phyloP scores from a whole-genome alignment of 2,888 invertebrate genomes.

The Drosophila neutralis region DNA sequence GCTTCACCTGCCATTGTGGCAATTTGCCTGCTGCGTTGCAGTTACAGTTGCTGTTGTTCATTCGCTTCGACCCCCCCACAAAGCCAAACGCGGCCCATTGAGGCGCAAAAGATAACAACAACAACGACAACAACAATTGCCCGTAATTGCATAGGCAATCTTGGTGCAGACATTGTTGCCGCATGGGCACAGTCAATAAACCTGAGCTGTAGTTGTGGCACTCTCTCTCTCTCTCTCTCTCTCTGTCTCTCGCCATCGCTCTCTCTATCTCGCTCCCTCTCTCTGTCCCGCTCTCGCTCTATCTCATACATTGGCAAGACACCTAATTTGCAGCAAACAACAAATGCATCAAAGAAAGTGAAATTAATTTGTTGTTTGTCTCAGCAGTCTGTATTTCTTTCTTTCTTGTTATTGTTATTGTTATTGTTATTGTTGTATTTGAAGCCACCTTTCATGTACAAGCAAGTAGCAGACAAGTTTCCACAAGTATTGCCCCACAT shows the following conservation, averaged over 20 bases:
- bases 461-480: slow-evolving; percentile 21
- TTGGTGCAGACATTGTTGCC: slow-evolving; percentile 27
- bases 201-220: slow-evolving; percentile 52
- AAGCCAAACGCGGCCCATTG: slow-evolving; percentile 50
- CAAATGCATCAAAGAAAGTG: slow-evolving; percentile 69
- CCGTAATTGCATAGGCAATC: slow-evolving; percentile 64
- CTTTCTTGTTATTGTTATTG: slow-evolving; percentile 1
- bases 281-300: slow-evolving; percentile 1
- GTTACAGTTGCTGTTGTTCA: slow-evolving; percentile 11
- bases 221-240: not conserved
- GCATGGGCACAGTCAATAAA: slow-evolving; percentile 68
- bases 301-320: slow-evolving; percentile 48
- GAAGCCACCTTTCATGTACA: slow-evolving; percentile 30
- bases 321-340: slow-evolving; percentile 31
- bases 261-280: not conserved
- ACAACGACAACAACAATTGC: slow-evolving; percentile 12
- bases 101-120: slow-evolving; percentile 42
- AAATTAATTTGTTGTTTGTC: slow-evolving; percentile 70
- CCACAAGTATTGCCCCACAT: slow-evolving; percentile 46
- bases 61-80: slow-evolving; percentile 1
- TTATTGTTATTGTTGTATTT: slow-evolving; percentile 14
- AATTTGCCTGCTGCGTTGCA: slow-evolving; percentile 37
- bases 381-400: slow-evolving; percentile 16
- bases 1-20: slow-evolving; percentile 17
- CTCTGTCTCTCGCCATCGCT: not conserved